Conservation (phyloP, 2,113 vertebrate species). For the Pimephales promelas region DNA sequence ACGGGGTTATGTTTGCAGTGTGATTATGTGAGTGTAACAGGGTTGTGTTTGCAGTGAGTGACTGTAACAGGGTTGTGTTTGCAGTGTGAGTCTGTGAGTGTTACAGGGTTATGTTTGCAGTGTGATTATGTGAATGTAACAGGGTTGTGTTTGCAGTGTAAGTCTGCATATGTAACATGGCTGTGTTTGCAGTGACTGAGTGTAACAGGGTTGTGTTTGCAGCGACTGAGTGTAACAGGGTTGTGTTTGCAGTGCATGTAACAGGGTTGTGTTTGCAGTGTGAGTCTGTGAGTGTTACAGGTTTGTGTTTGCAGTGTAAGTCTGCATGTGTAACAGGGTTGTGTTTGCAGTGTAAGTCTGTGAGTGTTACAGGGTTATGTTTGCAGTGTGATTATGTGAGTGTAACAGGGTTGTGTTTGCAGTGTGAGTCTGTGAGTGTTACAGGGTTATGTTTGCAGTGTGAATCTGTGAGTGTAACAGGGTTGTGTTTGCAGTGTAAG, state of each 20-base stretch:
- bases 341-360: background rate
- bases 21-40: no score
- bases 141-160: no score
- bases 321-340: background rate
- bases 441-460: background rate
- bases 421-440: background rate
- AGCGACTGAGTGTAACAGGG: no score
- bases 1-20: background rate
- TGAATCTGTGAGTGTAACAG: background rate
- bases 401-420: background rate
- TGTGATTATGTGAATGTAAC: background rate
- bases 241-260: no score
- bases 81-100: background rate
- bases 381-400: background rate
- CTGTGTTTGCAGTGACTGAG: background rate
- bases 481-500: background rate
- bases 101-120: no score
- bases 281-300: background rate
- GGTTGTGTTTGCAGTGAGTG: no score
- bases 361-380: background rate
- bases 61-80: background rate
- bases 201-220: no score
- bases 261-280: background rate
- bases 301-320: no score
- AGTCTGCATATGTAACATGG: no score